phyloP scores from a whole-genome alignment of 2,113 vertebrate species.

The Leptocoma aspasia region DNA sequence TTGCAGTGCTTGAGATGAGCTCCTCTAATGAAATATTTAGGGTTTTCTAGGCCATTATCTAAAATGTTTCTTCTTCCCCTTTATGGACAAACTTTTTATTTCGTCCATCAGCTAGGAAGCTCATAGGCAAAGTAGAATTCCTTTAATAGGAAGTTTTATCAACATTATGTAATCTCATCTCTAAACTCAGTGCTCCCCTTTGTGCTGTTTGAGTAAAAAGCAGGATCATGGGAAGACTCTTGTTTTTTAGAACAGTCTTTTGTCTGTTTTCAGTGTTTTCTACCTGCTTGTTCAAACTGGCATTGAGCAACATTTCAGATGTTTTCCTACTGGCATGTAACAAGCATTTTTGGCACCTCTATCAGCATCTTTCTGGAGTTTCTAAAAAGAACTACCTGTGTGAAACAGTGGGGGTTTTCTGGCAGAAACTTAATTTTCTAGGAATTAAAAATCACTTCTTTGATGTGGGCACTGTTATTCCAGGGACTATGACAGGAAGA shows the following conservation, averaged over 20 bases:
- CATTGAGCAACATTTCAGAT: background rate
- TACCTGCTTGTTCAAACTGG: background rate
- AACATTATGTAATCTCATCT: background rate
- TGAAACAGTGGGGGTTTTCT: background rate
- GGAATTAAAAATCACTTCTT: background rate
- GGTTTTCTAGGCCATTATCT: background rate
- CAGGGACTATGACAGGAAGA: background rate
- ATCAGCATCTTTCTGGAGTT: background rate
- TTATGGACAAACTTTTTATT: background rate
- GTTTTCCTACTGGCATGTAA: background rate
- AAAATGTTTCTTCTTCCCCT: background rate
- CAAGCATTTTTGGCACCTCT: background rate
- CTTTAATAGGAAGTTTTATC: background rate
- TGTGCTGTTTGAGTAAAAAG: background rate
- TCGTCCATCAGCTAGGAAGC: background rate
- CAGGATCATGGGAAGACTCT: background rate
- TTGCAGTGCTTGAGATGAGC: background rate
- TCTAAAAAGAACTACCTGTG: background rate
- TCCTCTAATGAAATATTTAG: slow-evolving; percentile 40
- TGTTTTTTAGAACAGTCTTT: background rate
- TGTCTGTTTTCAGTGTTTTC: background rate
- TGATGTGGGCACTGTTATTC: background rate
- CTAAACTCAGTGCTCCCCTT: background rate
- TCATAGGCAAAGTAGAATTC: background rate
- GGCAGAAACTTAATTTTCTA: background rate